These are phyloP conservation scores for Spongia lamella DNA, from an alignment of 37 sponge, comb jelly and placozoan species.

Conservation along the genomic window DNA sequence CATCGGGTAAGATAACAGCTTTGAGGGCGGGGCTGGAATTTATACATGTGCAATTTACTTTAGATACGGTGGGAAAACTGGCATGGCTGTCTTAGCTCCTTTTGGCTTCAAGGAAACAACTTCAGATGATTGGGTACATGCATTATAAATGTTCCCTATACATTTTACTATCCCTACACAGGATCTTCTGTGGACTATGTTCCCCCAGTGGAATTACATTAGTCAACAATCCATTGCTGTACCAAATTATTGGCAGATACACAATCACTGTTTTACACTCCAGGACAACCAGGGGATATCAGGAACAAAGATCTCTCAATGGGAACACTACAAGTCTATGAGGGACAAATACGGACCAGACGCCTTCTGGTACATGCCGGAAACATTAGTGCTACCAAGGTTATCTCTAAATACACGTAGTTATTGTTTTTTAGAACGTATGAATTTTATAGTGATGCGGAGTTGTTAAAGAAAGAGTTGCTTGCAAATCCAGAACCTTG, in stretches of 20 bases:
- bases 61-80: constrained; percentile 82
- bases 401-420: too few relatives aligned
- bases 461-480: constrained; percentile 25
- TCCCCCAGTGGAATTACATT: constrained; percentile 81
- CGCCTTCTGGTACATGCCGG: constrained; percentile 79
- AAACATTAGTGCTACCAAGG: constrained; percentile 66
- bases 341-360: constrained; percentile 59
- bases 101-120: constrained; percentile 79
- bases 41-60: neutral
- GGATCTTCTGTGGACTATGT: constrained; percentile 88
- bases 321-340: constrained; percentile 84
- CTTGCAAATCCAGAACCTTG: constrained; percentile 34
- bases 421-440: too few relatives aligned
- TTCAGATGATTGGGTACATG: constrained; percentile 89
- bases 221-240: constrained; percentile 17
- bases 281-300: constrained; percentile 71
- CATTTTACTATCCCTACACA: neutral
- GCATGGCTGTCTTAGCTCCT: constrained; percentile 67
- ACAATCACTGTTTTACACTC: constrained; percentile 86
- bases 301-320: constrained; percentile 88
- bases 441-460: constrained; percentile 38
- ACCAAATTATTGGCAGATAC: constrained; percentile 86
- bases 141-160: too few relatives aligned
- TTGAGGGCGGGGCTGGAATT: neutral
- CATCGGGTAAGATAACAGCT: constrained; percentile 51